phyloP scores from a whole-genome alignment of 2,797 vertebrate genomes.

The Platyrinchus mystaceus region DNA sequence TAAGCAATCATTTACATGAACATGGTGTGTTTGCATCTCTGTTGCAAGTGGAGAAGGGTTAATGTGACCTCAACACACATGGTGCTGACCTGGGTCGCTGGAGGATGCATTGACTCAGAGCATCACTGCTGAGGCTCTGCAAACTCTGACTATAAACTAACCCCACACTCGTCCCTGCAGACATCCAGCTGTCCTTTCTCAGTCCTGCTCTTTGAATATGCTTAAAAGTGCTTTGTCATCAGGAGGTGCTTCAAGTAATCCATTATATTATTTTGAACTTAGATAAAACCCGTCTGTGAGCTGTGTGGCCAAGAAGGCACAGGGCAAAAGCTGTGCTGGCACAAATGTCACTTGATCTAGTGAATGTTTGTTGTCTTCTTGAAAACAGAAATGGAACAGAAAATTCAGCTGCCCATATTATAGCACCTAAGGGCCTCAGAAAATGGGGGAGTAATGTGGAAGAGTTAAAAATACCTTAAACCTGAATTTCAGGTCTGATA shows the following conservation, averaged over 20 bases:
- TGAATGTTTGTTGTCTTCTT: not conserved
- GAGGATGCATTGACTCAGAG: not conserved
- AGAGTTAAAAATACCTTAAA: not conserved
- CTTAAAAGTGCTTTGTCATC: constrained; percentile 22
- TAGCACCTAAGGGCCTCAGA: not conserved
- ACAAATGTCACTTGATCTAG: not conserved
- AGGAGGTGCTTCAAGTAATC: constrained; percentile 9
- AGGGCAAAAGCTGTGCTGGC: not conserved
- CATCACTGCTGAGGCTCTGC: constrained; percentile 14
- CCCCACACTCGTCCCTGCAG: not conserved
- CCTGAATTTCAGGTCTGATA: not conserved
- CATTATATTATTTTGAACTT: not conserved
- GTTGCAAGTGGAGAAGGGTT: not conserved
- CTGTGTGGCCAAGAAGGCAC: not conserved
- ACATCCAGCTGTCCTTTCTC: constrained; percentile 35
- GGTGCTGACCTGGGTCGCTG: not conserved
- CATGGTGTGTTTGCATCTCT: not conserved
- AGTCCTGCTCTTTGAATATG: not conserved
- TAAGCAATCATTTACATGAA: not conserved
- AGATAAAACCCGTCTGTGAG: not conserved
- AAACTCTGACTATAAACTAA: constrained; percentile 9
- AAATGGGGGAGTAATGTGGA: not conserved
- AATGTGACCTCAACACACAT: not conserved
- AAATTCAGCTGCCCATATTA: not conserved
- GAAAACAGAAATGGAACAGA: not conserved